Conservation (phyloP, 2,797 vertebrate species). For the Adelosebastes latens region DNA sequence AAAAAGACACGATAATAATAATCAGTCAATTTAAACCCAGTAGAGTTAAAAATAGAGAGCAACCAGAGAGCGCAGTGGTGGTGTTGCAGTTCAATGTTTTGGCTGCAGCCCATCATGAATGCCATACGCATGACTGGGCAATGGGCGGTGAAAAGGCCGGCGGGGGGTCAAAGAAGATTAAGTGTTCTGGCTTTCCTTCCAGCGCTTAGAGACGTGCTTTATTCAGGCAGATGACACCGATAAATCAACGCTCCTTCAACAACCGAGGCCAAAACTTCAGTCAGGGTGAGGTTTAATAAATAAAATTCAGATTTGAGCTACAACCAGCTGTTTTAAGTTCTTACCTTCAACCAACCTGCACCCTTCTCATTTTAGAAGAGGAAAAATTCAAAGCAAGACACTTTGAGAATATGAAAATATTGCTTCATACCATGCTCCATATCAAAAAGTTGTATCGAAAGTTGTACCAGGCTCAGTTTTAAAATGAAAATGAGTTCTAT, state of each 20-base stretch:
- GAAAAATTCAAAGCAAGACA: neutral
- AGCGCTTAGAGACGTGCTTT: constrained; percentile 18
- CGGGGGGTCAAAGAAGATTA: constrained; percentile 13
- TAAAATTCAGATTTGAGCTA: neutral
- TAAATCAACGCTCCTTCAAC: constrained; percentile 11
- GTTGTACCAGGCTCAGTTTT: too few relatives aligned
- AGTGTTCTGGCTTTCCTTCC: constrained; percentile 4
- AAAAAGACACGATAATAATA: neutral
- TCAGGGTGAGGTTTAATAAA: neutral
- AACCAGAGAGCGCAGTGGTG: neutral
- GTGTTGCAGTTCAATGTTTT: constrained; percentile 17
- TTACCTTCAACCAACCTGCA: too few relatives aligned
- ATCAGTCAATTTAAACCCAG: neutral
- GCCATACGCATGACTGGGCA: constrained; percentile 22
- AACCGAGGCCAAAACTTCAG: neutral
- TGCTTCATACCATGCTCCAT: neutral
- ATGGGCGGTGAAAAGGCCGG: constrained; percentile 6
- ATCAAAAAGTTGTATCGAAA: too few relatives aligned
- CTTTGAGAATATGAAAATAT: neutral
- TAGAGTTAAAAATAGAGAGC: neutral
- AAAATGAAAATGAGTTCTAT: too few relatives aligned
- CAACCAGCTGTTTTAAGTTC: neutral
- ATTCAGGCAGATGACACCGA: constrained; percentile 30
- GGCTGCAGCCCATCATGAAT: constrained; percentile 35
- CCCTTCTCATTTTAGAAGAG: neutral